A percentile compares a stretch with the other conserved stretches of the same genome.
phyloP scores from a whole-genome alignment of 2,888 invertebrate species.

The Cataglyphis rosenhaueri region DNA sequence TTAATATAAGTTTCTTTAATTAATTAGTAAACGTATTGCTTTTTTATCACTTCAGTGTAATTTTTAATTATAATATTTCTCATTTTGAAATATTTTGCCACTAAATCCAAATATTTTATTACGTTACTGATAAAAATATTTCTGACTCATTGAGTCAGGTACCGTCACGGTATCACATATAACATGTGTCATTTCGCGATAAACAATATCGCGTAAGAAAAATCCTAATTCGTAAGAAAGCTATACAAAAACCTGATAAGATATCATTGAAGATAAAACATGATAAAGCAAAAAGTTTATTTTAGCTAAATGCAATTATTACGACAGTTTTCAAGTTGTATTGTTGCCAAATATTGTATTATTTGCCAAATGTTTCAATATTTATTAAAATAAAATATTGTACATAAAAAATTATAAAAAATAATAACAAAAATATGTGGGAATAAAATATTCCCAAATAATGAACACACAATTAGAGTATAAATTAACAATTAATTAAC shows the following conservation, averaged over 20 bases:
- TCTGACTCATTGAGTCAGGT: conserved; percentile 21
- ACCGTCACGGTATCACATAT: not conserved
- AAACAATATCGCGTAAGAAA: conserved; percentile 12
- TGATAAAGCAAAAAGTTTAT: conserved; percentile 4
- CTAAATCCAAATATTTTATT: not conserved
- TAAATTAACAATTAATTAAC: not conserved
- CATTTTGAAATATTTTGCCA: not conserved
- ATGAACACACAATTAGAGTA: not conserved
- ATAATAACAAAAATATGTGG: not conserved
- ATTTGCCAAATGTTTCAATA: not conserved
- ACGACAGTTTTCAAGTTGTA: not conserved
- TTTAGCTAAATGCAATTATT: not conserved
- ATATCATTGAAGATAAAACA: not conserved
- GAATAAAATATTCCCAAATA: not conserved
- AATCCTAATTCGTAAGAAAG: not conserved
- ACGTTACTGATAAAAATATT: not conserved
- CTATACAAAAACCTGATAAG: conserved; percentile 19
- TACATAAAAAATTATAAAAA: not conserved
- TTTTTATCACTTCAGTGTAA: not conserved
- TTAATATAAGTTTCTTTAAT: not conserved
- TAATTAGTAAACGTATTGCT: not conserved
- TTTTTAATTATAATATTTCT: conserved; percentile 6
- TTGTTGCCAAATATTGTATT: not conserved
- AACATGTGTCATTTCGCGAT: conserved; percentile 1
- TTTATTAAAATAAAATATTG: not conserved